These are phyloP conservation scores for Formica selysi DNA, from an alignment of 1,140 invertebrate genomes.

Conservation along the genomic window DNA sequence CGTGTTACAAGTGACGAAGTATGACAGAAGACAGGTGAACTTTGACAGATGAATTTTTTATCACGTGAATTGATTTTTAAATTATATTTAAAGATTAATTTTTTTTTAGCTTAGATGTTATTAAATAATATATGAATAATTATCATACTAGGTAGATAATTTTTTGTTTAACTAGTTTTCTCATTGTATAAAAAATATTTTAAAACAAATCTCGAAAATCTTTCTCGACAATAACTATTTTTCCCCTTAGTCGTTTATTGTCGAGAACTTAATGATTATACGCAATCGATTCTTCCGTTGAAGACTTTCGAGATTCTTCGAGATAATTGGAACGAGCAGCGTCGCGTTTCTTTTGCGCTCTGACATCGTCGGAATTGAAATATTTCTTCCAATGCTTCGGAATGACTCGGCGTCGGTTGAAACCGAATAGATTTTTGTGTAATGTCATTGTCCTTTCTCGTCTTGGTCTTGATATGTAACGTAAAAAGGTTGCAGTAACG, in stretches of 20 bases:
- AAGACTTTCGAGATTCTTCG: conserved; percentile 1
- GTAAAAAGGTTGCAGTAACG: conserved; percentile 6
- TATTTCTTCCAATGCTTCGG: conserved; percentile 18
- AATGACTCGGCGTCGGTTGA: neutral
- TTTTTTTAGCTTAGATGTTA: neutral
- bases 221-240: neutral
- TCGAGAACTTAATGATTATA: conserved; percentile 41
- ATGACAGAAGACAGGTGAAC: neutral
- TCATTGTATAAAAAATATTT: neutral
- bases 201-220: neutral
- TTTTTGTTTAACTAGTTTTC: neutral
- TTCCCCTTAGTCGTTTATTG: neutral
- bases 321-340: conserved; percentile 33
- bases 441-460: neutral
- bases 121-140: neutral
- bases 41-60: conserved; percentile 1
- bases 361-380: conserved; percentile 10
- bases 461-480: neutral
- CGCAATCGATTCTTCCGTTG: conserved; percentile 52
- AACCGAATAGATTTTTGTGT: conserved; percentile 15
- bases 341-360: neutral
- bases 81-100: neutral
- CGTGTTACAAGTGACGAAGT: neutral
- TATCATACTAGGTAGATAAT: neutral
- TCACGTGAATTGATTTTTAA: neutral